Base-by-base conservation (phyloP, 92 coral and sea anemone genomes). In the Palythoa grandis region DNA sequence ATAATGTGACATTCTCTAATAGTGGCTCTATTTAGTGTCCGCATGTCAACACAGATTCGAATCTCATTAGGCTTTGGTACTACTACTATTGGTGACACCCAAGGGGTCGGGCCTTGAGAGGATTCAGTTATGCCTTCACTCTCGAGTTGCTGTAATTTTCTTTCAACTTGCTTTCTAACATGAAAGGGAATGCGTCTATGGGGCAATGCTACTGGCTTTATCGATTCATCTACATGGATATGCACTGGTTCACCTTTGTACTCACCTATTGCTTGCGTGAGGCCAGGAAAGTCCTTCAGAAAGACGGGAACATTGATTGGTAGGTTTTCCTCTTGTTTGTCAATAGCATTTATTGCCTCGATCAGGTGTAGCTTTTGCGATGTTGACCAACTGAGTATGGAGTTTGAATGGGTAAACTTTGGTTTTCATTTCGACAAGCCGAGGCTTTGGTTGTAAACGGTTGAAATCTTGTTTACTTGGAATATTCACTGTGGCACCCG, bases 1-100 rank as follows among this genome's bases (percentile, higher is more conserved):
- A 86, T 88, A 77, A 88, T 57, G 78, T 91, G 92, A 29, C 92
- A 86, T 56, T 91, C 90, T 84, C 94, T 61, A 86, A 91, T 70
- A 76, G 83, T 91, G 40, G 94, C 94, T 82, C 84, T 54, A 74
- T 88, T 93, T 13, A 82, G 72, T 38, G 84, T 80, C 47, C 91
- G 88, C 94, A 83, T 91, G 50, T 91, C 96, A 22, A 93, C 94
- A 79, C 96, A 93, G 61, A 93, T 93, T 79, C 91, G 76, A 74
- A 91, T 84, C 37, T 91, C 90, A 54, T 89, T 88, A 7, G 90
- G 92, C 79, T 91, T 88, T 17, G 93, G 93, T 63, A 90, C 90
- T 38, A 90, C 93, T 2, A 92, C 95, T 17, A 92, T 87, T 16
- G 95, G 95, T 40, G 87, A 86, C 13, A 89, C 89, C 92, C 90